These are phyloP conservation scores for Parapsyche elsis DNA, from an alignment of 1,140 invertebrate genomes.

Conservation along the genomic window DNA sequence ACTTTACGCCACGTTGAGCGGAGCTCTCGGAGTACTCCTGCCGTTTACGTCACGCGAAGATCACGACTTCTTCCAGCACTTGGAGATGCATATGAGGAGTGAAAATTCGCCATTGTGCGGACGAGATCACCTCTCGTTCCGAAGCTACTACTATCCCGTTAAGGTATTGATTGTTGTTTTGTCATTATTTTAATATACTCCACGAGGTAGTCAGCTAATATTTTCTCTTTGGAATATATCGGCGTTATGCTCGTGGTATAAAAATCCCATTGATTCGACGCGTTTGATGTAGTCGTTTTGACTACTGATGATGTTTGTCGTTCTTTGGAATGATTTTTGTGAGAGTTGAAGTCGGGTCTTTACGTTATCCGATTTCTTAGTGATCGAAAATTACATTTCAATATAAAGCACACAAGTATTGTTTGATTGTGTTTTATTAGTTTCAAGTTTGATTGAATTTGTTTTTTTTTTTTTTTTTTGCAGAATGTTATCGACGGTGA, in stretches of 20 bases:
- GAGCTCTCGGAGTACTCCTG: conserved; percentile 94
- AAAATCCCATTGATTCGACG: conserved; percentile 41
- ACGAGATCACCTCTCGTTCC: conserved; percentile 95
- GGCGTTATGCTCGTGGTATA: conserved; percentile 55
- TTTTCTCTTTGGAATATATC: conserved; percentile 43
- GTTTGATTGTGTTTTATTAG: conserved; percentile 31
- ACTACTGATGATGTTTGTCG: conserved; percentile 17
- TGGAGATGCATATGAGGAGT: conserved; percentile 99
- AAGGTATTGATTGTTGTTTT: conserved; percentile 72
- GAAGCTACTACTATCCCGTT: conserved; percentile 98
- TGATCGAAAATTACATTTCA: conserved; percentile 52
- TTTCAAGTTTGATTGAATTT: background rate
- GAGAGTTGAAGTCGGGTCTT: conserved; percentile 53
- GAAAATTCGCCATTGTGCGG: conserved; percentile 97
- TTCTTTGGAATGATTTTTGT: conserved; percentile 47
- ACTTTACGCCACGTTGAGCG: conserved; percentile 95
- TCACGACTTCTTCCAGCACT: conserved; percentile 98
- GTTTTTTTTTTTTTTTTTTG: conserved; percentile 57
- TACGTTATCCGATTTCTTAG: conserved; percentile 44
- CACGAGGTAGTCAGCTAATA: conserved; percentile 54
- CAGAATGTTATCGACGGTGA: conserved; percentile 99
- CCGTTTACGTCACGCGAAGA: conserved; percentile 99
- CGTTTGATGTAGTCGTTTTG: conserved; percentile 50
- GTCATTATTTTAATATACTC: conserved; percentile 19
- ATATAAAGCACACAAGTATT: no score